Evolutionary conservation across 2,888 invertebrate genomes (phyloP), one percentile per base, ranked within the genome.

Genomic region (Lepidochrysops patricia): DNA sequence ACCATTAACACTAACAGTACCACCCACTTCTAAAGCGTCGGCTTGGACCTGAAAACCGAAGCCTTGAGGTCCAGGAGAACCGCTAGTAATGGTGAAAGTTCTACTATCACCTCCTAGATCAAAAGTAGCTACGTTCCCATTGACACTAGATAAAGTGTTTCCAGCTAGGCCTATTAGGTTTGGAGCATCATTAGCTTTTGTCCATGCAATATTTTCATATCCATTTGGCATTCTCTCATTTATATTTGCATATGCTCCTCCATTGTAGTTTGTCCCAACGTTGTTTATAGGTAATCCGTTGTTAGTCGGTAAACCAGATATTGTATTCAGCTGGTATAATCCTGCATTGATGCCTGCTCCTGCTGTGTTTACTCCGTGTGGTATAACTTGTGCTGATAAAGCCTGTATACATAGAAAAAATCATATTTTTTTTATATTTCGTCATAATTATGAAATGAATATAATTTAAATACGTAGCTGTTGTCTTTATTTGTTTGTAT

Each of bases 1-100:
- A 0, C 84, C 85, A 65, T 67, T 71, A 0, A 84, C 78, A 2
- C 72, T 69, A 0, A 84, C 75, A 1, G 68, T 66, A 0, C 85
- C 85, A n/a, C 69, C 71, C 0, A 84, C 74, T 68, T 82, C 71
- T 7, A 84, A 66, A 2, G 73, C 78, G 62, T 83, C 81, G 0
- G 80, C 74, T 13, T 72, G 58, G 9, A 84, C 67, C 34, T 74
- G 72, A 0, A 85, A 65, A 0, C 80, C 82, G 66, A 76, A 71
- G 0, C 71, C 70, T 52, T 64, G 69, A 13, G 60, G 62, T 2
- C 68, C 69, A 2, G 70, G 69, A 2, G 72, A 70, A 0, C 72
- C 72, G 61, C 69, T 70, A 0, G 68, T 70, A 0, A 71, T 60
- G 1, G 69, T 69, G 9, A 72, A 70, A 0, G 66, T 63, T n/a